Percentiles rank a stretch among this genome's conserved stretches.
Evolutionary conservation across 2,797 vertebrate species (phyloP).

Genomic region (Capromys pilorides): DNA sequence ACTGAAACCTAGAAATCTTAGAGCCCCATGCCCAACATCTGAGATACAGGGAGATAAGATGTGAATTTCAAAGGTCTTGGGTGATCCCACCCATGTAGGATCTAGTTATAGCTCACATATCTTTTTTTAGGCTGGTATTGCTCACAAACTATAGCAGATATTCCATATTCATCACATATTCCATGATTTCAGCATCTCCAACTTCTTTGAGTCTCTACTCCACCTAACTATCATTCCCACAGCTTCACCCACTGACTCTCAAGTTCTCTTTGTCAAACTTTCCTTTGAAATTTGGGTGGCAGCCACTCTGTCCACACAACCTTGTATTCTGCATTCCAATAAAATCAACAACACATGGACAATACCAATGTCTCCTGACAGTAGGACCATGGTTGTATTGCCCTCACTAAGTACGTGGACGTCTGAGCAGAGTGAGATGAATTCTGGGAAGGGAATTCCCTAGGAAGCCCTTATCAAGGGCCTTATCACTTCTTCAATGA

Average conservation of each 20-base stretch:
- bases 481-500: not conserved
- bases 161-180: not conserved
- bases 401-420: not conserved
- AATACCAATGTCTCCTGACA: not conserved
- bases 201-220: not conserved
- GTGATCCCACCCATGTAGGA: not conserved
- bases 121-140: not conserved
- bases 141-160: not conserved
- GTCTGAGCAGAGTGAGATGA: not conserved
- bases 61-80: not conserved
- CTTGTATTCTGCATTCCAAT: not conserved
- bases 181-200: not conserved
- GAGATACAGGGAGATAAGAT: not conserved
- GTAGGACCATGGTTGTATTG: not conserved
- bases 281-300: not conserved
- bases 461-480: not conserved
- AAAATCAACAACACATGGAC: not conserved
- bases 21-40: not conserved
- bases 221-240: not conserved
- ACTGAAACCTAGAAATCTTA: not conserved
- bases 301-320: not conserved
- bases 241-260: not conserved
- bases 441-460: not conserved
- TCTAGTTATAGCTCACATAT: not conserved
- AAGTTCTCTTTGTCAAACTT: not conserved